Evolutionary conservation across 2,888 invertebrate genomes (phyloP).

Genomic region (Drosophila putrida): DNA sequence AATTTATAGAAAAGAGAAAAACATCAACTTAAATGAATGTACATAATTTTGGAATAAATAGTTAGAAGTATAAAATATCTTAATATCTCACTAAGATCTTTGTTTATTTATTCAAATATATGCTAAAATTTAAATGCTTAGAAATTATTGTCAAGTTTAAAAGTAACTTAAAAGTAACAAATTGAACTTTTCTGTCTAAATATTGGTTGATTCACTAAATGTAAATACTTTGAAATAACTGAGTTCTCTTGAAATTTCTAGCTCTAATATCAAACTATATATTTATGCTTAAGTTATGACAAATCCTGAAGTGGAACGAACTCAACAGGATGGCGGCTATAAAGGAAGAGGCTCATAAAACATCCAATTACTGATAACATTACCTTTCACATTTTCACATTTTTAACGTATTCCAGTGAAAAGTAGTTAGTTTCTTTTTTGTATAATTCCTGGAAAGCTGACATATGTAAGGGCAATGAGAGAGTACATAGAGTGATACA

Average conservation of each 20-base stretch:
- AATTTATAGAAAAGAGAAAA: no score
- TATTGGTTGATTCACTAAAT: no score
- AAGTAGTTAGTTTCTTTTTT: slow-evolving; percentile 14
- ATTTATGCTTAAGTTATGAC: neutral
- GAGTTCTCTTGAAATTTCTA: neutral
- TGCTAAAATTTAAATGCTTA: no score
- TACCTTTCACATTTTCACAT: neutral
- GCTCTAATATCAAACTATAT: neutral
- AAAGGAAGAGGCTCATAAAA: neutral
- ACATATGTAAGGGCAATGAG: slow-evolving; percentile 34
- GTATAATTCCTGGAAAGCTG: slow-evolving; percentile 60
- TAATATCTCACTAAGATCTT: no score
- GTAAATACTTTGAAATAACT: neutral
- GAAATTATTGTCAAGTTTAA: no score
- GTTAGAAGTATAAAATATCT: no score
- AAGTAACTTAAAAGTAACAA: no score
- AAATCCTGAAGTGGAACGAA: neutral
- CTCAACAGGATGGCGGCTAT: slow-evolving; percentile 1
- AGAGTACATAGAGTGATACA: slow-evolving; percentile 6
- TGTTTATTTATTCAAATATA: no score
- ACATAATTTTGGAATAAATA: no score
- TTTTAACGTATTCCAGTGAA: slow-evolving; percentile 37
- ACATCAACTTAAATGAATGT: no score
- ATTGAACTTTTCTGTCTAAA: no score
- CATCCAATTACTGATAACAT: slow-evolving; percentile 12